A percentile compares a stretch with the other conserved stretches of the same genome.
phyloP scores from a whole-genome alignment of 2,797 vertebrate genomes.

The Pempheris klunzingeri region DNA sequence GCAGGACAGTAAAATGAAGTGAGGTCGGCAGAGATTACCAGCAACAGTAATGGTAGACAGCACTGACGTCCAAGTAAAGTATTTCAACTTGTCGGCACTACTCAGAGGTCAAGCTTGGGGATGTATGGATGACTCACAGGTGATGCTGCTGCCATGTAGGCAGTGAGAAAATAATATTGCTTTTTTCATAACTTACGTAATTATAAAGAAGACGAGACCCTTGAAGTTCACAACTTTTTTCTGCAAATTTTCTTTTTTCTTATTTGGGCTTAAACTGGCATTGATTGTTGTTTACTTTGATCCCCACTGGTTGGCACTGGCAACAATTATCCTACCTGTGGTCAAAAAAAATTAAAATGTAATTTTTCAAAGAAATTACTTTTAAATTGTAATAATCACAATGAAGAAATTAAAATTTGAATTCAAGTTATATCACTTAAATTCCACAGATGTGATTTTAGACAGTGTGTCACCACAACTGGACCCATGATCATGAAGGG shows the following conservation, averaged over 20 bases:
- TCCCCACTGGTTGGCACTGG: not conserved
- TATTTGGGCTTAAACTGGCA: not conserved
- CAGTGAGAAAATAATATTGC: not conserved
- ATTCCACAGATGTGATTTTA: not conserved
- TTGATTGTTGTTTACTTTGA: conserved; percentile 4
- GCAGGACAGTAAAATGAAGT: no score
- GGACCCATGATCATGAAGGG: not conserved
- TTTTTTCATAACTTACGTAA: not conserved
- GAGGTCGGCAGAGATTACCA: no score
- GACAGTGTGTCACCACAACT: not conserved
- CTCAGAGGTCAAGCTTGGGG: conserved; percentile 18
- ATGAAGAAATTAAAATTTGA: not conserved
- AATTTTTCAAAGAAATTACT: not conserved
- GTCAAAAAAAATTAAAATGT: not conserved
- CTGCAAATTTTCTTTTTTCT: not conserved
- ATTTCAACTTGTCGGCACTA: no score
- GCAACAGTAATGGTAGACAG: no score
- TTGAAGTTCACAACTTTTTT: not conserved
- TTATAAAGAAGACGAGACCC: not conserved
- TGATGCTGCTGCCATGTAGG: not conserved
- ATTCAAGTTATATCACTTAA: not conserved
- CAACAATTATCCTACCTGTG: not conserved
- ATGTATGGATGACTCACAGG: conserved; percentile 1
- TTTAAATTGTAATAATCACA: not conserved
- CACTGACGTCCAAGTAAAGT: no score